These are phyloP conservation scores for Poeciliopsis retropinna DNA, from an alignment of 2,113 vertebrate species.

Conservation along the genomic window DNA sequence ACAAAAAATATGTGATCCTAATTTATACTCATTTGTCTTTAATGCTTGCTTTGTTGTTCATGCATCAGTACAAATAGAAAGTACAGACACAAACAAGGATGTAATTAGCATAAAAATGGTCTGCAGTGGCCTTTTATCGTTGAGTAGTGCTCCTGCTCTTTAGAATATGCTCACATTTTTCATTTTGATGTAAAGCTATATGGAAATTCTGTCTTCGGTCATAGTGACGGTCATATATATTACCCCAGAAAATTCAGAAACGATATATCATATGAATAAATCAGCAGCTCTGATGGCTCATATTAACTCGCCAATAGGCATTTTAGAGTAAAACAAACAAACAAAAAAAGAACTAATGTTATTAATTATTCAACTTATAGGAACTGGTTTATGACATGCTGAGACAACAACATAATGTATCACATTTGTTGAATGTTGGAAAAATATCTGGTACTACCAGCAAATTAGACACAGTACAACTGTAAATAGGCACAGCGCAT, in stretches of 20 bases:
- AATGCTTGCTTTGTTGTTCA: background rate
- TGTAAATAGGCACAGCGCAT: no score
- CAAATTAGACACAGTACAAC: no score
- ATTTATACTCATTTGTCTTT: constrained; percentile 14
- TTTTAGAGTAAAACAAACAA: background rate
- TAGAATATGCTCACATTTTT: constrained; percentile 6
- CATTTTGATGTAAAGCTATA: background rate
- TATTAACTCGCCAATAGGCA: background rate
- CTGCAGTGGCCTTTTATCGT: background rate
- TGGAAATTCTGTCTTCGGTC: constrained; percentile 1
- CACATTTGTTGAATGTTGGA: no score
- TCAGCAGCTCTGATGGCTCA: background rate
- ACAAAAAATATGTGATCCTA: background rate
- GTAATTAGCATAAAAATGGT: background rate
- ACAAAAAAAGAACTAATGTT: no score
- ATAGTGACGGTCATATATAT: constrained; percentile 1
- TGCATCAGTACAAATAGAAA: background rate
- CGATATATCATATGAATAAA: background rate
- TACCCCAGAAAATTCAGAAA: background rate
- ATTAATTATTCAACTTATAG: no score
- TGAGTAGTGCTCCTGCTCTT: background rate
- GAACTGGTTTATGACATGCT: no score
- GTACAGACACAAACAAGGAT: background rate
- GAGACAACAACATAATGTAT: no score
- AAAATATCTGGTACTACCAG: no score